These are phyloP conservation scores for Euplagia quadripunctaria DNA, from an alignment of 2,888 invertebrate genomes.

Conservation along the genomic window DNA sequence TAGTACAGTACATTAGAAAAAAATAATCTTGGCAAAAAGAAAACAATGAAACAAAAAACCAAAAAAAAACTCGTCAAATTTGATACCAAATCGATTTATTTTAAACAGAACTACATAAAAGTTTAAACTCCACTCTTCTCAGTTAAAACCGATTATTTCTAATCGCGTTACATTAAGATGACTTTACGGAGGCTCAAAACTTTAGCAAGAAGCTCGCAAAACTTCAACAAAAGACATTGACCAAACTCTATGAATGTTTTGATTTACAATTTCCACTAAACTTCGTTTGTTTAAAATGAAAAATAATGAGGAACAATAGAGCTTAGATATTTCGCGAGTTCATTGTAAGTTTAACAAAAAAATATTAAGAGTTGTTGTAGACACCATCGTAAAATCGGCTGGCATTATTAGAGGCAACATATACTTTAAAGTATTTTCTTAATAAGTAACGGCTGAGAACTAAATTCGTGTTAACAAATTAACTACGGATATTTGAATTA, in stretches of 20 bases:
- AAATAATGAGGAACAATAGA: constrained; percentile 54
- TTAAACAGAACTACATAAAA: constrained; percentile 31
- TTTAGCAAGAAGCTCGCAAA: constrained; percentile 55
- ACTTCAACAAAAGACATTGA: constrained; percentile 65
- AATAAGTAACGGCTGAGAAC: background rate
- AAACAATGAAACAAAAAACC: background rate
- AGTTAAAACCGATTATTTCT: constrained; percentile 48
- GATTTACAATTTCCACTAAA: constrained; percentile 63
- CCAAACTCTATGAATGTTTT: constrained; percentile 63
- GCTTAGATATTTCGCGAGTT: constrained; percentile 28
- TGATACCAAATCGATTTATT: constrained; percentile 5
- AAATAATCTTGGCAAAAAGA: background rate
- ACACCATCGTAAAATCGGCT: background rate
- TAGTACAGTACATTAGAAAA: too few relatives aligned
- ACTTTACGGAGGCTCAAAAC: constrained; percentile 59
- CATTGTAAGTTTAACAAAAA: constrained; percentile 36
- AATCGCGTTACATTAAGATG: constrained; percentile 64
- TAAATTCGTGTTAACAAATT: background rate
- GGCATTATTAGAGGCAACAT: background rate
- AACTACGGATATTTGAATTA: too few relatives aligned
- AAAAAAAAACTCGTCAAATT: background rate
- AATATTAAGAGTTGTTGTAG: constrained; percentile 5
- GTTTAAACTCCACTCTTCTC: constrained; percentile 34
- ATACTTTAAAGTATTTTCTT: background rate
- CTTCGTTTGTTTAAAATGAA: constrained; percentile 62